Conservation (phyloP, 2,113 vertebrate genomes). For the Abramis brama region DNA sequence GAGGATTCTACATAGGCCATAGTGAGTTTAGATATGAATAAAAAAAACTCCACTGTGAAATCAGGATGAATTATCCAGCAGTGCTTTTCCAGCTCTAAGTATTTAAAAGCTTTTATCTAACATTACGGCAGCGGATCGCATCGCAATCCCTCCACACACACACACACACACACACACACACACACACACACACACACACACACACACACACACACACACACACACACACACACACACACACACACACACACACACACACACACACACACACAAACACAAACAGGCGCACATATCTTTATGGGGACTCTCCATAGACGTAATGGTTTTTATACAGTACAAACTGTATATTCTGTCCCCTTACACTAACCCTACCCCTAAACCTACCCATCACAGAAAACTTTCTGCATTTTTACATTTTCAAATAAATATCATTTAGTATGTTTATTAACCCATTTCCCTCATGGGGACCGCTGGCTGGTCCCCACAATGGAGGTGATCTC, state of each 20-base stretch:
- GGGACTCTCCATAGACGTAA: too few species aligned
- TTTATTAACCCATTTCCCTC: too few species aligned
- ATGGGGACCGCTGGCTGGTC: too few species aligned
- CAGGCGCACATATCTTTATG: too few species aligned
- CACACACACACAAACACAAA: too few species aligned
- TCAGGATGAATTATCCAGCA: neutral
- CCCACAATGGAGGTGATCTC: too few species aligned
- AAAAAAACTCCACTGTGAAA: neutral
- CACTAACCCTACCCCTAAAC: too few species aligned
- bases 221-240: constrained; percentile 3
- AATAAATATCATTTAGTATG: too few species aligned
- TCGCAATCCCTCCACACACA: constrained; percentile 13
- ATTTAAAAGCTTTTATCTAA: constrained; percentile 20
- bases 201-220: constrained; percentile 14
- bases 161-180: neutral
- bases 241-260: neutral
- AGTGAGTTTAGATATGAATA: neutral
- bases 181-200: neutral
- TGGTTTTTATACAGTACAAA: too few species aligned
- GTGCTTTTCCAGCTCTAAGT: neutral
- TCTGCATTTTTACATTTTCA: too few species aligned
- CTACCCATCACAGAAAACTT: too few species aligned
- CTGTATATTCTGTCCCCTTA: too few species aligned
- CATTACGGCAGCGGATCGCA: neutral
- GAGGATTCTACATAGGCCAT: neutral